Conservation (phyloP, 1,140 invertebrate species). For the Pseudachorutes palmiensis region DNA sequence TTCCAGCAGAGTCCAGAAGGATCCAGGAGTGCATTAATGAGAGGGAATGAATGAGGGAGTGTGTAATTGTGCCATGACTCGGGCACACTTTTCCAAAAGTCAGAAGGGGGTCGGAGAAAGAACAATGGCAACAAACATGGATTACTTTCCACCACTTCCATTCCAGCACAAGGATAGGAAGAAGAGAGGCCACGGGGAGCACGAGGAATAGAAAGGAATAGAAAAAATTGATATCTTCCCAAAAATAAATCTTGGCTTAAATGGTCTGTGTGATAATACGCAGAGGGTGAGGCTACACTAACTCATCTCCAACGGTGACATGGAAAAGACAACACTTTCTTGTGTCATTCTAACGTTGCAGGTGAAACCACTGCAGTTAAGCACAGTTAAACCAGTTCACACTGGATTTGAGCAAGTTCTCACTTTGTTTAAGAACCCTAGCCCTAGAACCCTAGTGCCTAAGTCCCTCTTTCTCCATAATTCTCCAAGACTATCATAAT, state of each 20-base stretch:
- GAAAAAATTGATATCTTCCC: slow-evolving; percentile 39
- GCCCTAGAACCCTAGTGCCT: too few species aligned
- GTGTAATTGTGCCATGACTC: slow-evolving; percentile 38
- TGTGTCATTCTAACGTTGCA: too few species aligned
- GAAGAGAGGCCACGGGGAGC: neutral
- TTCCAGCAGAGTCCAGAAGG: slow-evolving; percentile 16
- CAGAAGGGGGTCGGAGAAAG: too few species aligned
- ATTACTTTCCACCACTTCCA: slow-evolving; percentile 31
- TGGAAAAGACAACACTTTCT: neutral
- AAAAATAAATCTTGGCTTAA: slow-evolving; percentile 39
- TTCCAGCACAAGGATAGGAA: neutral
- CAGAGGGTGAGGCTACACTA: slow-evolving; percentile 29
- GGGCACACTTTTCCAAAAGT: slow-evolving; percentile 39
- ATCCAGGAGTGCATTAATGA: slow-evolving; percentile 39
- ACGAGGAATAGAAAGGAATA: slow-evolving; percentile 3
- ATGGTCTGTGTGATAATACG: slow-evolving; percentile 39
- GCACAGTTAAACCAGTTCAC: too few species aligned
- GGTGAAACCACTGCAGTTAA: too few species aligned
- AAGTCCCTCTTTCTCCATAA: slow-evolving; percentile 17
- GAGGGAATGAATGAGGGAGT: slow-evolving; percentile 32
- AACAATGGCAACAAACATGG: too few species aligned
- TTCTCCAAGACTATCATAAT: slow-evolving; percentile 31
- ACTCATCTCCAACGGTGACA: slow-evolving; percentile 31
- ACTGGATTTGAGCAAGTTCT: too few species aligned
- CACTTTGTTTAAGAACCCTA: too few species aligned